Evolutionary conservation across 2,797 vertebrate genomes (phyloP).

Genomic region (Tiaroga cobitis): DNA sequence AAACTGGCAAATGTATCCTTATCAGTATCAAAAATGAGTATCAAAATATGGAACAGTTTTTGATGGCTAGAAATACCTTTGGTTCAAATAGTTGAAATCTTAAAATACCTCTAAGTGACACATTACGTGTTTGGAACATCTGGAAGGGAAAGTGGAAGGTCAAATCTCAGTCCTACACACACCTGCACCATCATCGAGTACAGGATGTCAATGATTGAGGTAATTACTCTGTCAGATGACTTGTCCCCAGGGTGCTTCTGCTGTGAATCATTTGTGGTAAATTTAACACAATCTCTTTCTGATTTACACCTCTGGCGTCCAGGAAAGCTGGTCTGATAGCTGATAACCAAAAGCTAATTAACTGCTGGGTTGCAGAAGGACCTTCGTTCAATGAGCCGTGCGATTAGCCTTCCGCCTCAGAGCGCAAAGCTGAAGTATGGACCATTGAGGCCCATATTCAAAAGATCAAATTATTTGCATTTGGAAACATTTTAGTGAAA

Average conservation of each 20-base stretch:
- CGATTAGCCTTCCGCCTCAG: background rate
- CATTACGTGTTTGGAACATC: background rate
- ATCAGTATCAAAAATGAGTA: background rate
- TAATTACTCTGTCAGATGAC: constrained; percentile 40
- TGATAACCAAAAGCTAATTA: constrained; percentile 56
- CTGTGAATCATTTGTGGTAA: constrained; percentile 38
- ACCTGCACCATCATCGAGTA: constrained; percentile 5
- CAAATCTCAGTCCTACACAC: constrained; percentile 26
- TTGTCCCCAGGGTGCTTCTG: constrained; percentile 14
- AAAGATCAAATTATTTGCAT: constrained; percentile 19
- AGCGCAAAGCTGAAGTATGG: background rate
- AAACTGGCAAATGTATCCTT: background rate
- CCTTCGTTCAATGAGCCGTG: background rate
- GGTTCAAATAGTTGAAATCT: background rate
- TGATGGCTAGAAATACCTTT: background rate
- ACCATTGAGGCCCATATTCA: background rate
- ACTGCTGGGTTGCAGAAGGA: constrained; percentile 28
- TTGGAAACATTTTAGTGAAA: constrained; percentile 10
- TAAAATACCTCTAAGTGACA: background rate
- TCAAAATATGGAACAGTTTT: background rate
- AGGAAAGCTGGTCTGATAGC: constrained; percentile 46
- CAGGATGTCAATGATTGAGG: constrained; percentile 37
- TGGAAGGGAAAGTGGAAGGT: background rate
- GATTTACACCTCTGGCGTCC: constrained; percentile 46
- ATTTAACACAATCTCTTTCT: constrained; percentile 36